Base-by-base conservation (phyloP, 2,888 invertebrate species). In the Steinernema hermaphroditum region DNA sequence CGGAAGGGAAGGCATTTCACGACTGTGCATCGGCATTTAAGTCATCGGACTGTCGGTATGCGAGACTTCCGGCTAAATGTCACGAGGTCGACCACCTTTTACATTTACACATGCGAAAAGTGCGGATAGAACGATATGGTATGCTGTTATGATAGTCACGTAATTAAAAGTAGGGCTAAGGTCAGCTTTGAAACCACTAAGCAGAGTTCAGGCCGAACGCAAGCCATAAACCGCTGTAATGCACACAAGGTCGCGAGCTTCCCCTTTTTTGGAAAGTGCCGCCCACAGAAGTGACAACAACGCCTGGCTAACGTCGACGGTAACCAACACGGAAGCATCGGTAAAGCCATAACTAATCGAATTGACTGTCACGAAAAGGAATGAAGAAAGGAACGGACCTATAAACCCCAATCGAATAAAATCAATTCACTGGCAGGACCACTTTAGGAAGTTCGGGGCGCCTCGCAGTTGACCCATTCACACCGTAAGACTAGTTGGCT, bases 351-450 rank as follows among this genome's bases (percentile, higher is more conserved):
- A 4, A 62, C 62, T 2, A 62, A 62, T 29, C 62, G 62, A 62
- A 29, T 54, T 22, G 27, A 16, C 27, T 32, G 22, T 19, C 22
- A n/a, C 46, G 16, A 6, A 19, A 16, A 46, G 16, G 22, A n/a
- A 46, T 46, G 46, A 46, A 46, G 46, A 46, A 62, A 62, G 22
- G 62, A 62, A 62, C 27, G 27, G 62, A 62, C 62, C 62, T 62
- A 62, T 62, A 62, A 62, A 62, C 62, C 62, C 62, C 62, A 62
- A 62, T 62, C 62, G 62, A 62, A 24, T 29, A 29, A 29, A 62
- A 62, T 62, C 62, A 27, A 62, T 62, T 37, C 37, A 37, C 22
- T 22, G 50, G 24, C 50, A 22, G 37, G 50, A 19, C 50, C 50
- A 50, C 24, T 24, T 24, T 50, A 24, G 12, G 50, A 50, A 50